phyloP scores from a whole-genome alignment of 2,888 invertebrate genomes.

The Acholoe squamosa region DNA sequence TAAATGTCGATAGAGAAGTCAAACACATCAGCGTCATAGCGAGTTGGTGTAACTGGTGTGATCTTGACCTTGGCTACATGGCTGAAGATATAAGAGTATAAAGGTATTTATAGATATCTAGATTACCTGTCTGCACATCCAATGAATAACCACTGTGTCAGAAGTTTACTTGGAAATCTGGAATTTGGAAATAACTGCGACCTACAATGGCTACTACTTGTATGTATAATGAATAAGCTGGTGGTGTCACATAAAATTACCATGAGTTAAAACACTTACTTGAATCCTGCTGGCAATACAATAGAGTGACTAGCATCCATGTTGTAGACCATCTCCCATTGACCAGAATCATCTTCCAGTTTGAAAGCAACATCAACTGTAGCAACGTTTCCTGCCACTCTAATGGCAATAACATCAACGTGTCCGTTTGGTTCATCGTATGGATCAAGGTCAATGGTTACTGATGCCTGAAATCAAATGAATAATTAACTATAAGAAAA shows the following conservation, averaged over 20 bases:
- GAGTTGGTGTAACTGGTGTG: slow-evolving; percentile 4
- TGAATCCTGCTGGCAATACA: not conserved
- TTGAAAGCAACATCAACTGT: slow-evolving; percentile 21
- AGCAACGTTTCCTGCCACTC: slow-evolving; percentile 35
- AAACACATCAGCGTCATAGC: not conserved
- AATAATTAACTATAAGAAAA: not conserved
- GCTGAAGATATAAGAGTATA: not conserved
- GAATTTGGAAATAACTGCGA: too few relatives aligned
- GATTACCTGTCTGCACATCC: too few relatives aligned
- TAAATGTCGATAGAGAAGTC: slow-evolving; percentile 34
- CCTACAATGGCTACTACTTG: too few relatives aligned
- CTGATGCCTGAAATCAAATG: slow-evolving; percentile 37
- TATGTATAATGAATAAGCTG: too few relatives aligned
- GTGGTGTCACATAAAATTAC: too few relatives aligned
- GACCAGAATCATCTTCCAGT: not conserved
- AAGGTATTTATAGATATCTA: not conserved
- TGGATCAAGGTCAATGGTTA: slow-evolving; percentile 49
- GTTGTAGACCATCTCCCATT: not conserved
- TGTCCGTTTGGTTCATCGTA: not conserved
- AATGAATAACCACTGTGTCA: not conserved
- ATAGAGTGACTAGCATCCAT: slow-evolving; percentile 20
- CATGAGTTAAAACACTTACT: not conserved
- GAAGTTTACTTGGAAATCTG: not conserved
- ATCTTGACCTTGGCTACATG: slow-evolving; percentile 40
- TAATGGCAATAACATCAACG: not conserved